These are phyloP conservation scores for Lepidurus apus DNA, from an alignment of 1,140 invertebrate genomes.

Conservation along the genomic window DNA sequence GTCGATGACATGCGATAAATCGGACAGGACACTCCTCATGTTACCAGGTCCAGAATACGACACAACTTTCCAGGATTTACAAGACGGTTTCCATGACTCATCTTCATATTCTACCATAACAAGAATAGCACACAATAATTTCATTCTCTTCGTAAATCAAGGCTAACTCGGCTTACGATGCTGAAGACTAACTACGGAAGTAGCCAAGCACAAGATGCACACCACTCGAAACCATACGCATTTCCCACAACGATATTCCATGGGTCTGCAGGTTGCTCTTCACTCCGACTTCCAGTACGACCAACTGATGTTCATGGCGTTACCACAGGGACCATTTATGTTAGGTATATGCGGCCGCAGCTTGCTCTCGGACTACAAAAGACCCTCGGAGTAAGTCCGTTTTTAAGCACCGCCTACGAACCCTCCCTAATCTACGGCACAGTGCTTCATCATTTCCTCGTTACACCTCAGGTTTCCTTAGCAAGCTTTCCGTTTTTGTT, in stretches of 20 bases:
- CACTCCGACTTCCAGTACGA: not conserved
- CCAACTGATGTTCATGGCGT: not conserved
- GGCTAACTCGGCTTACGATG: not conserved
- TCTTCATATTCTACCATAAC: not conserved
- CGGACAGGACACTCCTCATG: not conserved
- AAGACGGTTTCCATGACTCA: not conserved
- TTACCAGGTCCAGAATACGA: not conserved
- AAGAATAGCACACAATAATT: not conserved
- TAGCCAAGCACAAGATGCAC: not conserved
- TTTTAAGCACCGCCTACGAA: not conserved
- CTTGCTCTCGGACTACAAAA: not conserved
- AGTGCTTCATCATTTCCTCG: not conserved
- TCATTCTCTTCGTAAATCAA: not conserved
- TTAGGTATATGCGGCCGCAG: not conserved
- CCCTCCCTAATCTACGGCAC: not conserved
- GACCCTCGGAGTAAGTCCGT: not conserved
- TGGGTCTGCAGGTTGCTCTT: not conserved
- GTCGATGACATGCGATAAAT: not conserved
- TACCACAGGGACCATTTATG: not conserved
- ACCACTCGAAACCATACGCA: not conserved
- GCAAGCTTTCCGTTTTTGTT: constrained; percentile 6
- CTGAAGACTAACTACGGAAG: not conserved
- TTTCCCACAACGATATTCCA: not conserved
- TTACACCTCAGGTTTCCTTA: not conserved
- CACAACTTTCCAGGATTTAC: not conserved